Percentiles rank a stretch among this genome's conserved stretches.
Evolutionary conservation across 2,888 invertebrate genomes (phyloP).

Genomic region (Andrena marginata): DNA sequence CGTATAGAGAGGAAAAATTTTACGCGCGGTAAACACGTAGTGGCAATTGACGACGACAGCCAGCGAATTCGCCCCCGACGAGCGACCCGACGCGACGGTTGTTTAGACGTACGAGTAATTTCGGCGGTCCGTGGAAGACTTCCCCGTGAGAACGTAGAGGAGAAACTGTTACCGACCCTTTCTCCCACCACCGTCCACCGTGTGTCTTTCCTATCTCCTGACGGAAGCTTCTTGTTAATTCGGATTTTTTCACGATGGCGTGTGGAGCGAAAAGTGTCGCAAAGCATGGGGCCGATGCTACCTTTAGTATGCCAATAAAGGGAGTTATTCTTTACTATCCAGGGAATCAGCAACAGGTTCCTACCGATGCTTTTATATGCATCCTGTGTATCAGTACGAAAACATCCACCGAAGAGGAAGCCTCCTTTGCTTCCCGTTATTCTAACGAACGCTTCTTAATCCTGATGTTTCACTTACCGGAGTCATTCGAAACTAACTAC

Average conservation of each 20-base stretch:
- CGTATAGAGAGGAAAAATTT: constrained; percentile 71
- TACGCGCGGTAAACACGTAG: constrained; percentile 69
- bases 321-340: not conserved
- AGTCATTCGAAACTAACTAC: not conserved
- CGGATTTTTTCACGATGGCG: not conserved
- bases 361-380: constrained; percentile 18
- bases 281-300: not conserved
- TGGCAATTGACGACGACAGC: constrained; percentile 70
- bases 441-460: not conserved
- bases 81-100: constrained; percentile 12
- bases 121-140: constrained; percentile 2
- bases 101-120: constrained; percentile 50
- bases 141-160: not conserved
- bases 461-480: not conserved
- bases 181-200: not conserved
- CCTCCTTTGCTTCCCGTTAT: not conserved
- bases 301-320: not conserved
- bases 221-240: not conserved
- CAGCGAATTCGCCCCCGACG: constrained; percentile 27
- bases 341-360: constrained; percentile 58
- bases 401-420: not conserved
- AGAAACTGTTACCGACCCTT: not conserved
- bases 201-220: not conserved
- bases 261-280: not conserved
- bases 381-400: not conserved